These are phyloP conservation scores for Julus scandinavius DNA, from an alignment of 2,888 invertebrate genomes.

Conservation along the genomic window DNA sequence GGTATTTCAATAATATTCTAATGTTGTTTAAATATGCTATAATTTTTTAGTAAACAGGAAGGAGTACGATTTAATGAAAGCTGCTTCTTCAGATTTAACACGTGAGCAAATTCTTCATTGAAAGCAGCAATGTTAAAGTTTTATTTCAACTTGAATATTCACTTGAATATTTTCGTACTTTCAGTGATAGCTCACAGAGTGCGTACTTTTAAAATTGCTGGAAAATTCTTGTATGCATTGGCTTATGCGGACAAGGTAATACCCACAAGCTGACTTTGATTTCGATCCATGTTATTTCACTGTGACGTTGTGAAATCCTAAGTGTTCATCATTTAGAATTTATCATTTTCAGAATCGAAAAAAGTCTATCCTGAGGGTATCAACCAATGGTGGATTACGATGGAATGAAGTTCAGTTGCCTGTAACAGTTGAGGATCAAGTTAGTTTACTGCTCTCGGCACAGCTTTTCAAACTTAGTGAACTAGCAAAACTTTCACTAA, in stretches of 20 bases:
- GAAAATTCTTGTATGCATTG: constrained; percentile 52
- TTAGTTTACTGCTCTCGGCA: neutral
- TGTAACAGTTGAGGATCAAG: constrained; percentile 55
- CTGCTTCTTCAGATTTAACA: constrained; percentile 3
- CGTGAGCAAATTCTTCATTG: neutral
- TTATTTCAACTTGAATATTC: neutral
- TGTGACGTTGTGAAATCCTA: neutral
- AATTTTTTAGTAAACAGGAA: constrained; percentile 46
- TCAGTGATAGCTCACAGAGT: constrained; percentile 46
- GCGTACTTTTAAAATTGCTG: constrained; percentile 52
- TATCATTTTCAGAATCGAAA: constrained; percentile 24
- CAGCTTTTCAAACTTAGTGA: neutral
- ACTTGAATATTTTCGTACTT: constrained; percentile 6
- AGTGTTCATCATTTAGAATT: neutral
- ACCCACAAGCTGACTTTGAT: neutral
- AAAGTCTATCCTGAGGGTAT: constrained; percentile 55
- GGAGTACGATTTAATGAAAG: constrained; percentile 48
- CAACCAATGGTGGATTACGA: constrained; percentile 54
- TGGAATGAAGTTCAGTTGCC: constrained; percentile 57
- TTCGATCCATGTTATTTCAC: neutral
- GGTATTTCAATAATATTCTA: neutral
- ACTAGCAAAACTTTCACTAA: neutral
- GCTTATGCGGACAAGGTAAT: constrained; percentile 50
- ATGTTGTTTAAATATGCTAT: neutral
- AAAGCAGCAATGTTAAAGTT: neutral